Conservation (phyloP, 2,888 invertebrate genomes). For the Drosophila recens region DNA sequence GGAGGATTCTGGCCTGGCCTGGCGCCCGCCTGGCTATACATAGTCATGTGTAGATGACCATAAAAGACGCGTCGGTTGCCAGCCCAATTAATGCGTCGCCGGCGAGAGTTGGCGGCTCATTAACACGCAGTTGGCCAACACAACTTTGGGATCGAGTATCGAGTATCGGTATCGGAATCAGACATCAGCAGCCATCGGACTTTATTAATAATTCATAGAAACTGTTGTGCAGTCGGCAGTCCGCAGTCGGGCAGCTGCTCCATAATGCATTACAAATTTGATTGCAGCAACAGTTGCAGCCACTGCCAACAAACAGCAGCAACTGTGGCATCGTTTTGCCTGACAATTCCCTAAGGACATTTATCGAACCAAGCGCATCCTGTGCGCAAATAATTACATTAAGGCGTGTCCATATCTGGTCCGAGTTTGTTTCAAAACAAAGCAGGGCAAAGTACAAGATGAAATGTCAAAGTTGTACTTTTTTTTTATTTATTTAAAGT, state of each 20-base stretch:
- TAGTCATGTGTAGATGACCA: conserved; percentile 59
- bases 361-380: background rate
- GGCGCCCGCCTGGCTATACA: conserved; percentile 66
- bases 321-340: background rate
- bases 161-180: conserved; percentile 25
- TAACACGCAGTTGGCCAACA: conserved; percentile 69
- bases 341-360: conserved; percentile 7
- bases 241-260: conserved; percentile 43
- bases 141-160: conserved; percentile 30
- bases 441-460: background rate
- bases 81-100: conserved; percentile 73
- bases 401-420: conserved; percentile 49
- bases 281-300: conserved; percentile 35
- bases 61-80: conserved; percentile 53
- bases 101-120: conserved; percentile 74
- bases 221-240: conserved; percentile 31
- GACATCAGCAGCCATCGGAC: conserved; percentile 11
- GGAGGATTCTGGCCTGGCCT: conserved; percentile 25
- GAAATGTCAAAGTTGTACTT: background rate
- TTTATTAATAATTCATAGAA: conserved; percentile 76
- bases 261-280: conserved; percentile 78
- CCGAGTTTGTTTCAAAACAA: conserved; percentile 14
- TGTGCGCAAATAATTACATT: conserved; percentile 41
- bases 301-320: conserved; percentile 4
- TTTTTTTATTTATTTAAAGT: too few relatives aligned